Conservation (phyloP, 2,888 invertebrate species). For the Clivina fossor region DNA sequence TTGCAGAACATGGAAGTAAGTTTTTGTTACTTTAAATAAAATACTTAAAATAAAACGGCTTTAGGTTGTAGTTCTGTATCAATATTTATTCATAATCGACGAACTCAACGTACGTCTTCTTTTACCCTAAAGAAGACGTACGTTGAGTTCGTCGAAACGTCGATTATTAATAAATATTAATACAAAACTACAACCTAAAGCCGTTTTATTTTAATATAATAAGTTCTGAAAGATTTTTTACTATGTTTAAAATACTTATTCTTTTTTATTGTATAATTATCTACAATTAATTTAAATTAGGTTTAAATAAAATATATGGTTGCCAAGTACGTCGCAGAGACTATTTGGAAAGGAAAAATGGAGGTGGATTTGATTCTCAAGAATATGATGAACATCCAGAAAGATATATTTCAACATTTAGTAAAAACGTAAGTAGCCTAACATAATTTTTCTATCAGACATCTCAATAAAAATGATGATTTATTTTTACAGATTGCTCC, state of each 20-base stretch:
- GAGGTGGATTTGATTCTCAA: conserved; percentile 83
- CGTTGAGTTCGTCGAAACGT: too few relatives aligned
- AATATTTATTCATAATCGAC: too few relatives aligned
- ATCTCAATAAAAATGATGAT: background rate
- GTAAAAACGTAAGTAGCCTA: conserved; percentile 68
- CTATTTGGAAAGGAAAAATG: conserved; percentile 90
- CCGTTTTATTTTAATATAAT: too few relatives aligned
- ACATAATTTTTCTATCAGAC: background rate
- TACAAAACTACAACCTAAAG: too few relatives aligned
- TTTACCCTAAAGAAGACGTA: too few relatives aligned
- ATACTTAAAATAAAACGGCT: too few relatives aligned
- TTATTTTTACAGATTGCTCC: conserved; percentile 78
- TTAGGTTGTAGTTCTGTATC: too few relatives aligned
- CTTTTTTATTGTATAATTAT: too few relatives aligned
- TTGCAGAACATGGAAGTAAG: conserved; percentile 94
- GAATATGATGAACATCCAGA: conserved; percentile 93
- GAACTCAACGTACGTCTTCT: too few relatives aligned
- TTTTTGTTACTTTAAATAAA: conserved; percentile 33
- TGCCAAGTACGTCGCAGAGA: conserved; percentile 79
- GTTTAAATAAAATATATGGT: conserved; percentile 86
- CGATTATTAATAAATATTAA: too few relatives aligned
- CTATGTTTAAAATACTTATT: conserved; percentile 13
- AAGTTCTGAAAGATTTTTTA: too few relatives aligned
- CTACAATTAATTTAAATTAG: too few relatives aligned
- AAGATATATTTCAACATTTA: conserved; percentile 92